These are phyloP conservation scores for Monochamus saltuarius DNA, from an alignment of 1,140 invertebrate species.

Conservation along the genomic window DNA sequence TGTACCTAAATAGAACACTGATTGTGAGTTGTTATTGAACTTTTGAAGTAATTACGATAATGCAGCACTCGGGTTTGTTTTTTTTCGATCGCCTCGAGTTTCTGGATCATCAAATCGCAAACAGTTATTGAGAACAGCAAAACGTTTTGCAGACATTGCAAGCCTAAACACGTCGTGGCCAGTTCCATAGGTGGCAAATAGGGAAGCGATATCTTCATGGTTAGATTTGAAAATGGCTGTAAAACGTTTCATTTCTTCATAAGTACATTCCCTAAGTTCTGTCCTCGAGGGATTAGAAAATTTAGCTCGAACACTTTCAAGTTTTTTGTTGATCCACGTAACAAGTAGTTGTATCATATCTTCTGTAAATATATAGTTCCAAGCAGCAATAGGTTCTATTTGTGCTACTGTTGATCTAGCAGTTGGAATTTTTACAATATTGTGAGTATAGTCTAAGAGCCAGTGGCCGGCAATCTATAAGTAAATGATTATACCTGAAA, in stretches of 20 bases:
- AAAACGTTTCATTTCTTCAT: neutral
- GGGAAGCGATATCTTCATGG: no score
- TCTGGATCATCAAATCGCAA: neutral
- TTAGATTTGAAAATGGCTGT: neutral
- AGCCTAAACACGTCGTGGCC: neutral
- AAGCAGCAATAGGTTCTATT: neutral
- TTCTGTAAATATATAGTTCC: neutral
- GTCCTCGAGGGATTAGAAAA: no score
- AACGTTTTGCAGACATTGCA: neutral
- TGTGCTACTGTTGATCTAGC: no score
- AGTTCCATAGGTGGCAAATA: conserved; percentile 1
- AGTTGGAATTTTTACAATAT: no score
- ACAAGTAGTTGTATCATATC: neutral
- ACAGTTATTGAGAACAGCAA: neutral
- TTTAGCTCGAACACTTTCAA: no score
- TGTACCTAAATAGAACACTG: conserved; percentile 1
- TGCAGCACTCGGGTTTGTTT: conserved; percentile 1
- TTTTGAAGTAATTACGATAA: neutral
- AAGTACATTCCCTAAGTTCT: neutral
- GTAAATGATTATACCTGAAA: no score
- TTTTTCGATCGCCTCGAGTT: neutral
- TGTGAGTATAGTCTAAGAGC: no score
- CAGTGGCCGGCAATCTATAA: no score
- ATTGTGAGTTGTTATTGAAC: conserved; percentile 10
- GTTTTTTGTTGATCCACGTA: neutral